These are phyloP conservation scores for Elymnias hypermnestra DNA, from an alignment of 1,140 invertebrate genomes.

Conservation along the genomic window DNA sequence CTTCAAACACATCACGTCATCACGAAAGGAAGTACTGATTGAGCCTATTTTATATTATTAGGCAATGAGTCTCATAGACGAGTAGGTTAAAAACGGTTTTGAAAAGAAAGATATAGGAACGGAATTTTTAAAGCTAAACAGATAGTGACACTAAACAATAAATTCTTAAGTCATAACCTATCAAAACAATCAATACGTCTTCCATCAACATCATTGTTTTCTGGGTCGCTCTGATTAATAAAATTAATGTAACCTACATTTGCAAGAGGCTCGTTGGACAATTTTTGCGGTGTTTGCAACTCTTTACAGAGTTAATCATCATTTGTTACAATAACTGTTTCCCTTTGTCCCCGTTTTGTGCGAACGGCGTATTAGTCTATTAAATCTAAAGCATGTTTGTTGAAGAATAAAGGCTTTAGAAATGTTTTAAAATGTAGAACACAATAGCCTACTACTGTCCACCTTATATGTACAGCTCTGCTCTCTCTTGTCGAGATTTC, in stretches of 20 bases:
- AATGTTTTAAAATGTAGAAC: slow-evolving; percentile 1
- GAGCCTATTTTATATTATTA: too few species aligned
- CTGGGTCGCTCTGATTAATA: slow-evolving; percentile 69
- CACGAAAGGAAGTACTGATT: too few species aligned
- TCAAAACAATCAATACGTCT: slow-evolving; percentile 30
- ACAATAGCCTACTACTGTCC: slow-evolving; percentile 3
- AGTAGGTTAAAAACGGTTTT: too few species aligned
- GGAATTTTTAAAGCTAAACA: too few species aligned
- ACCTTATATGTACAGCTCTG: slow-evolving; percentile 1
- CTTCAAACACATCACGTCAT: neutral
- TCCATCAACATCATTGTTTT: slow-evolving; percentile 50
- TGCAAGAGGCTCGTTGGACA: slow-evolving; percentile 31
- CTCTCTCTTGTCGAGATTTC: slow-evolving; percentile 6
- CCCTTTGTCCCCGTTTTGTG: slow-evolving; percentile 22
- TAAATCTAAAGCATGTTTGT: neutral
- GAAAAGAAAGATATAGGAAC: too few species aligned
- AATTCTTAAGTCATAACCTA: too few species aligned
- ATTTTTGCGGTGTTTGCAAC: slow-evolving; percentile 29
- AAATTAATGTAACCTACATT: slow-evolving; percentile 68
- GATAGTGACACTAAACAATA: neutral
- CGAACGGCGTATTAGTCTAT: slow-evolving; percentile 16
- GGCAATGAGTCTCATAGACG: too few species aligned
- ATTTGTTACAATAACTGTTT: slow-evolving; percentile 26
- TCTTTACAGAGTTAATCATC: slow-evolving; percentile 19
- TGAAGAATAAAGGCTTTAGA: neutral